phyloP scores from a whole-genome alignment of 2,797 vertebrate species.

The Danio aesculapii region DNA sequence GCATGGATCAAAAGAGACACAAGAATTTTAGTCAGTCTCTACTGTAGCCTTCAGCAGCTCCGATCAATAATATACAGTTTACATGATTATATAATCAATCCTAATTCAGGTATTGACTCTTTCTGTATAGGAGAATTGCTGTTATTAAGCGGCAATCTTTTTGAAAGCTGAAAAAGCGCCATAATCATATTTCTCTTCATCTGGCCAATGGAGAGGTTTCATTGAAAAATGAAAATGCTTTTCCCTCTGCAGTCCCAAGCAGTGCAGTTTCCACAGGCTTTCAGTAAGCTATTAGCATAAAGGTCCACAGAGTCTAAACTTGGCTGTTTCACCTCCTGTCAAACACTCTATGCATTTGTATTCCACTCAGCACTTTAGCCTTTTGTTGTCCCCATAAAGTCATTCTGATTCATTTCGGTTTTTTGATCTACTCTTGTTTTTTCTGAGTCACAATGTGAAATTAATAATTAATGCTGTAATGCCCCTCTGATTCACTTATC shows the following conservation, averaged over 20 bases:
- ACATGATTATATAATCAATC: slow-evolving; percentile 14
- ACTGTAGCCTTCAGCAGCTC: neutral
- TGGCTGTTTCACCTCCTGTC: slow-evolving; percentile 61
- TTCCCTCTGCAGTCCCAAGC: slow-evolving; percentile 63
- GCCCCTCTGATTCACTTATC: slow-evolving; percentile 74
- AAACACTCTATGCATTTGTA: slow-evolving; percentile 66
- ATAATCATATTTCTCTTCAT: slow-evolving; percentile 8
- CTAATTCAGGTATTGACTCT: slow-evolving; percentile 31
- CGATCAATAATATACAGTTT: slow-evolving; percentile 17
- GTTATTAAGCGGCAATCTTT: neutral
- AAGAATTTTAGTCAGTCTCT: neutral
- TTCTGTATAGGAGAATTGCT: neutral
- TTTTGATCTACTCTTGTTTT: slow-evolving; percentile 69
- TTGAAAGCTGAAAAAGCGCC: slow-evolving; percentile 10
- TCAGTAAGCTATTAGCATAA: slow-evolving; percentile 64
- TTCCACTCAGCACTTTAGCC: slow-evolving; percentile 62
- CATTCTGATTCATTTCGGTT: slow-evolving; percentile 74
- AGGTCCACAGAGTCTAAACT: slow-evolving; percentile 53
- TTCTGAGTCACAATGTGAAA: slow-evolving; percentile 69
- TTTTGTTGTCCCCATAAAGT: slow-evolving; percentile 65
- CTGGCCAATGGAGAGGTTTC: slow-evolving; percentile 35
- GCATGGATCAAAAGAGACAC: neutral
- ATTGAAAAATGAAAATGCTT: slow-evolving; percentile 39
- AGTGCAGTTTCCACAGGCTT: slow-evolving; percentile 62
- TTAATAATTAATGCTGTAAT: slow-evolving; percentile 78